A percentile compares a stretch with the other conserved stretches of the same genome.
Conservation (phyloP, 2,113 vertebrate species). For the Nannobrachium achirus region DNA sequence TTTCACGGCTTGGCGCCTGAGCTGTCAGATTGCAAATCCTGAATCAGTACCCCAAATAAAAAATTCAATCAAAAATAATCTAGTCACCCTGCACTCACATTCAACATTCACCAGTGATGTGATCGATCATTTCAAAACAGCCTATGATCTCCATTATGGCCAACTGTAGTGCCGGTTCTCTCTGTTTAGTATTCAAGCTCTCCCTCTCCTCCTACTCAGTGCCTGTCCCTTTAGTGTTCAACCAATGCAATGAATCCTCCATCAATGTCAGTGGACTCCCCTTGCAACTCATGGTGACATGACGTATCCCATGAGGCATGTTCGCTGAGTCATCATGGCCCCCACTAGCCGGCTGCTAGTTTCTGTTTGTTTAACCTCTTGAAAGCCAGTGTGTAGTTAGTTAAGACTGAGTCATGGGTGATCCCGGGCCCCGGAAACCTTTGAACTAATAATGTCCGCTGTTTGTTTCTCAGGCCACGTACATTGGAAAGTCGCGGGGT, state of each 20-base stretch:
- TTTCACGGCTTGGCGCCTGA: too few species aligned
- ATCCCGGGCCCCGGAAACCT: conserved; percentile 10
- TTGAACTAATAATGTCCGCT: conserved; percentile 27
- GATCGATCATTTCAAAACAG: too few species aligned
- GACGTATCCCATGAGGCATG: not conserved
- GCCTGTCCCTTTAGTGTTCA: conserved; percentile 7
- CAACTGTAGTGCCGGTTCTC: not conserved
- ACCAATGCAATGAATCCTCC: not conserved
- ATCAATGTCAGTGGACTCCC: conserved; percentile 5
- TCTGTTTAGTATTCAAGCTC: not conserved
- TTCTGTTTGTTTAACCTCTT: conserved; percentile 33
- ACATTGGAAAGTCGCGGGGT: not conserved
- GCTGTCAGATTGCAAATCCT: too few species aligned
- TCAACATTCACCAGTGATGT: too few species aligned
- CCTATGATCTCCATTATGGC: too few species aligned
- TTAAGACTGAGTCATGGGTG: conserved; percentile 24
- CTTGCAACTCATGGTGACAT: not conserved
- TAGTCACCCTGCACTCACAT: too few species aligned
- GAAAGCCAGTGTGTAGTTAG: not conserved
- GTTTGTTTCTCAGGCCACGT: not conserved
- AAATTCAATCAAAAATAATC: too few species aligned
- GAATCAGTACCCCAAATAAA: too few species aligned
- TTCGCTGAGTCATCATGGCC: conserved; percentile 22
- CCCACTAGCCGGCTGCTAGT: conserved; percentile 4
- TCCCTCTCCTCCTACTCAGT: not conserved